Evolutionary conservation across 1,140 invertebrate genomes (phyloP).

Genomic region (Procambarus virginalis): DNA sequence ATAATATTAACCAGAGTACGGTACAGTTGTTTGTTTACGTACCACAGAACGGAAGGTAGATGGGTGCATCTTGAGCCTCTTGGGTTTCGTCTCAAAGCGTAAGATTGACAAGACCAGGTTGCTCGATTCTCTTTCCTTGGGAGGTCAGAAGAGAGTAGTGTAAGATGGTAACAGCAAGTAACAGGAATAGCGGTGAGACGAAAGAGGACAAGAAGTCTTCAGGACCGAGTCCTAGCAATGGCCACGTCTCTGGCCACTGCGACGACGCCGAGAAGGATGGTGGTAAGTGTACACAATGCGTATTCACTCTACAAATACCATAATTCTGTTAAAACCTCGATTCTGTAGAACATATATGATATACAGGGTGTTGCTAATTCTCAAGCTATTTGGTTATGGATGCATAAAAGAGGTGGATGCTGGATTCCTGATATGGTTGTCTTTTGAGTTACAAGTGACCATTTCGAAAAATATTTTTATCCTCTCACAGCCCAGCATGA

Average conservation of each 20-base stretch:
- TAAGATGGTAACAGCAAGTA: constrained; percentile 49
- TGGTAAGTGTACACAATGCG: background rate
- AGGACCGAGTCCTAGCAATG: constrained; percentile 7
- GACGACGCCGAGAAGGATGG: constrained; percentile 28
- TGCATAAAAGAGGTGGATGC: too few species aligned
- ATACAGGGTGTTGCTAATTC: background rate
- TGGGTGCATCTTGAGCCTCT: background rate
- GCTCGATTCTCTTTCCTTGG: background rate
- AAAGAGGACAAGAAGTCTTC: constrained; percentile 25
- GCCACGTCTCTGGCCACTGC: constrained; percentile 32
- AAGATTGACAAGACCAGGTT: background rate
- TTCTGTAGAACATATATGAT: background rate
- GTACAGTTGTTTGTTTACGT: constrained; percentile 24
- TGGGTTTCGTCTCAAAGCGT: background rate
- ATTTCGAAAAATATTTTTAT: too few species aligned
- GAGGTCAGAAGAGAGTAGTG: too few species aligned
- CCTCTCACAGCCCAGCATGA: too few species aligned
- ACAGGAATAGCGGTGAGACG: constrained; percentile 40
- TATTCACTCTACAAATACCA: background rate
- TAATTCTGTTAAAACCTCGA: background rate
- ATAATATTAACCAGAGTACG: background rate
- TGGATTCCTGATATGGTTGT: too few species aligned
- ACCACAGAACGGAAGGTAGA: background rate
- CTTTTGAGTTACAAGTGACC: too few species aligned
- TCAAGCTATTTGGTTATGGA: too few species aligned